Evolutionary conservation across 92 coral and sea anemone species (phyloP).

Genomic region (Muricea muricata): DNA sequence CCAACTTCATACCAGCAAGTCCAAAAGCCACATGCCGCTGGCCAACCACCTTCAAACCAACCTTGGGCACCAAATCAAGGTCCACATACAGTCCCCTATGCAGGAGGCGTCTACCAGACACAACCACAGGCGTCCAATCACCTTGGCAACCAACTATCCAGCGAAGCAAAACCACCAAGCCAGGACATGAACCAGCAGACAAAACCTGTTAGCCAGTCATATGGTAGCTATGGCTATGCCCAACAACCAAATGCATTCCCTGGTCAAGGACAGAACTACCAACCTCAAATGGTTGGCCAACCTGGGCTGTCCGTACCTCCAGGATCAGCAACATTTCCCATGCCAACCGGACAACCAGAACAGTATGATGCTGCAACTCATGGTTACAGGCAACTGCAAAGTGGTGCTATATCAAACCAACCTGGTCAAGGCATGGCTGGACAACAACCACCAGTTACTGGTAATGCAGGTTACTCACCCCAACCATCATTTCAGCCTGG

Average conservation of each 20-base stretch:
- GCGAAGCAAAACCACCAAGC: not conserved
- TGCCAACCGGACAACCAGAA: conserved; percentile 12
- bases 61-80: conserved; percentile 19
- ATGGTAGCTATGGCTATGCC: not conserved
- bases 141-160: not conserved
- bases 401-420: not conserved
- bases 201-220: conserved; percentile 1
- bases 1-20: conserved; percentile 20
- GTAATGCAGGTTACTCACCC: not conserved
- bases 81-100: not conserved
- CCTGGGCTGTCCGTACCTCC: not conserved
- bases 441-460: not conserved
- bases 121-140: not conserved
- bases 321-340: not conserved
- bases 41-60: conserved; percentile 18
- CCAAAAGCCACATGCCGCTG: too few species aligned
- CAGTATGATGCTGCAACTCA: conserved; percentile 17
- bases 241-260: not conserved
- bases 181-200: conserved; percentile 5
- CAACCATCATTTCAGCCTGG: conserved; percentile 9
- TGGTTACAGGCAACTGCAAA: conserved; percentile 15
- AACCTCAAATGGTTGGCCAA: not conserved
- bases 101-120: not conserved
- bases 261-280: conserved; percentile 14
- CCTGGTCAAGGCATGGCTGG: not conserved